A percentile compares a stretch with the other conserved stretches of the same genome.
Conservation (phyloP, 1,140 invertebrate genomes). For the Battus philenor region DNA sequence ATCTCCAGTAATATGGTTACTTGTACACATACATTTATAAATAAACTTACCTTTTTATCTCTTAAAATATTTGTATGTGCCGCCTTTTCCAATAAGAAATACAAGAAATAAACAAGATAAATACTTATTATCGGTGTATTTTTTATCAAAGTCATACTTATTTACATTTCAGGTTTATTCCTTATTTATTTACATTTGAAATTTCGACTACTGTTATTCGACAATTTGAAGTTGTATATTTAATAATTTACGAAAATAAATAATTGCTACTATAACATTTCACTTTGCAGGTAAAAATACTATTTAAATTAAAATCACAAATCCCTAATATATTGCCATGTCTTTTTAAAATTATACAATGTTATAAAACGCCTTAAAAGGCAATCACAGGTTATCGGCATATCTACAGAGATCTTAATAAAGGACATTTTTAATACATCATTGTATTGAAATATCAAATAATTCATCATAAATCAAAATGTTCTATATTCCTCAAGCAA, state of each 20-base stretch:
- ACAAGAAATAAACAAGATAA: too few species aligned
- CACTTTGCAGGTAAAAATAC: neutral
- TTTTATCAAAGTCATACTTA: slow-evolving; percentile 1
- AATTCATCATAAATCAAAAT: neutral
- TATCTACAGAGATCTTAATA: slow-evolving; percentile 9
- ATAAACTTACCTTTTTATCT: too few species aligned
- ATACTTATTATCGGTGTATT: slow-evolving; percentile 6
- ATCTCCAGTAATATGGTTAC: too few species aligned
- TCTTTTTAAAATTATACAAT: slow-evolving; percentile 6
- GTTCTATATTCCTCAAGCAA: slow-evolving; percentile 26
- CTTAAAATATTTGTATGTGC: too few species aligned
- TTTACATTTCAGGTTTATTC: slow-evolving; percentile 1
- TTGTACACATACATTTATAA: too few species aligned
- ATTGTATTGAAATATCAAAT: neutral
- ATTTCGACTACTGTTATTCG: too few species aligned
- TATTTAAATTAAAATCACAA: slow-evolving; percentile 10
- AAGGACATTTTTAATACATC: neutral
- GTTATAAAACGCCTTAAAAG: neutral
- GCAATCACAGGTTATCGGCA: slow-evolving; percentile 12
- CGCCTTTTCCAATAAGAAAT: too few species aligned
- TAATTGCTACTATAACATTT: slow-evolving; percentile 5
- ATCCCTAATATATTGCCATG: slow-evolving; percentile 2
- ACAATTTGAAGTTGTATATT: neutral
- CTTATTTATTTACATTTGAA: neutral
- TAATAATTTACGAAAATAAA: slow-evolving; percentile 13